Base-by-base conservation (phyloP, 2,888 invertebrate genomes). In the Automeris io region DNA sequence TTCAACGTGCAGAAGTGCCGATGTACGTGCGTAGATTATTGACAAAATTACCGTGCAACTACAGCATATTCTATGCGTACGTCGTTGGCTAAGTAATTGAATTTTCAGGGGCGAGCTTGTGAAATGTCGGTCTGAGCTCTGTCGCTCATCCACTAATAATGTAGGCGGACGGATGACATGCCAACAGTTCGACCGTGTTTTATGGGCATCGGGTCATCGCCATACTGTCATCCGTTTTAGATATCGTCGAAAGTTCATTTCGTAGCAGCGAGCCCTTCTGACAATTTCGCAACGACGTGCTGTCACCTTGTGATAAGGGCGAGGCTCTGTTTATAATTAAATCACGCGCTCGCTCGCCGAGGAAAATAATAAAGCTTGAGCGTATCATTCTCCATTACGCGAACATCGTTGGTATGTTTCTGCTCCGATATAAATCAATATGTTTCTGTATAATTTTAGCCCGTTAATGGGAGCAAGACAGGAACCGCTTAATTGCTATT, bases 51-150 rank as follows among this genome's bases (percentile, higher is more conserved):
- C 40, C 58, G 56, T 67, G 58, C 59, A 62, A 51, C 52, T 54
- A 34, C 29, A 39, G 36, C 59, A 69, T 67, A 65, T 65, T 66
- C 51, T 55, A 61, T 66, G 64, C 71, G 66, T 67, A 71, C 66
- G 62, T 57, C 59, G 56, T 51, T 51, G 57, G 57, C 62, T 72
- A 70, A 77, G 75, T 79, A 78, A 81, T 80, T 80, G 67, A 77
- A 79, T 80, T 80, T 79, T 72, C 66, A 67, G 70, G 57, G 54
- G 55, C 54, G 66, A 64, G 57, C 54, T 51, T 60, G 55, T 53
- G 53, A 49, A 40, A 57, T 58, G 61, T 62, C 62, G 61, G 57
- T 55, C 55, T 45, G 57, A 48, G 61, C 51, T 32, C 46, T 46
- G 46, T 48, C 43, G 57, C 42, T 47, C 56, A 46, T 41, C 50